Base-by-base conservation (phyloP, 2,113 vertebrate genomes). In the Scortum barcoo region DNA sequence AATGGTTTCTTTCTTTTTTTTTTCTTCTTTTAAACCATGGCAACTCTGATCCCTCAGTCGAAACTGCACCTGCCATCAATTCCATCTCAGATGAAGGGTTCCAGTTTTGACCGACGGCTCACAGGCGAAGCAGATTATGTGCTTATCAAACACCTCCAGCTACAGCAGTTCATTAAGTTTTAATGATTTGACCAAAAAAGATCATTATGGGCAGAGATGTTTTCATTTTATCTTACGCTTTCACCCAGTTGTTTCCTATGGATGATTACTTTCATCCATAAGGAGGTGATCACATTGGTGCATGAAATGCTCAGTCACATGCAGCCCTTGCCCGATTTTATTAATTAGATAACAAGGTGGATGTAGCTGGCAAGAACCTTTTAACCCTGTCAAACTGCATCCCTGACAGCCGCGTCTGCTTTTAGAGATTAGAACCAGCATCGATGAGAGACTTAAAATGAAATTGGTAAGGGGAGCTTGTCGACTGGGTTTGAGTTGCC, bases 341-440 rank as follows among this genome's bases (percentile, higher is more conserved):
- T 69, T 38, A 48, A 80, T 71, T 60, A 17, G 50, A 38, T 2
- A 72, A 54, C 3, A 38, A 68, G 36, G 22, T 76, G 50, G 54
- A 67, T 67, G 60, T 51, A 8, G 42, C 56, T 13, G 17, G 14
- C 5, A 30, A 56, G 44, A 38, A 44, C 46, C 38, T 3, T 53
- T 33, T 19, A 54, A 54, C 20, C 28, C 26, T 76, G 70, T 51
- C 42, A 53, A 51, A 10, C 42, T 67, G 67, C 38, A n/a, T 56
- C 65, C 60, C 62, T 11, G 28, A 44, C 38, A 26, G 84, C 82
- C 57, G 5, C 30, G 30, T 82, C 74, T 86, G 87, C 87, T 88
- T 91, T 86, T 67, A 86, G 71, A 83, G 70, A 84, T 76, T 2
- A 83, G 56, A 91, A 91, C 85, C 88, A 93, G 87, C 85, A 87